Conservation (phyloP, 1,140 invertebrate genomes). For the Drosophila saltans region DNA sequence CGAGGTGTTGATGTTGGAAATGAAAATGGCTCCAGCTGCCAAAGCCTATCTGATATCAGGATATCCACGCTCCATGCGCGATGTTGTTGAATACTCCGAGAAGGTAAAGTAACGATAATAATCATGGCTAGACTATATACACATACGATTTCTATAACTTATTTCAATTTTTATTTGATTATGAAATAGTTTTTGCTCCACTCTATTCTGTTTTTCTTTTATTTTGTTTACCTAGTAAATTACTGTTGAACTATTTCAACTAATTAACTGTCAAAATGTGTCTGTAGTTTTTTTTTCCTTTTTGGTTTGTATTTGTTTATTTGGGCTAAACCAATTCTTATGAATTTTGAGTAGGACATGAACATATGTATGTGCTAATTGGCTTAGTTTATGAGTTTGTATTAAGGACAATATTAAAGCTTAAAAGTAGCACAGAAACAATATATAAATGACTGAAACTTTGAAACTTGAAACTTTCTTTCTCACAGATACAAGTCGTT, state of each 20-base stretch:
- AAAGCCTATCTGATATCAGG: constrained; percentile 97
- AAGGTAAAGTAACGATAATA: constrained; percentile 86
- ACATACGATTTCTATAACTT: constrained; percentile 1
- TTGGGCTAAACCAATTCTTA: constrained; percentile 50
- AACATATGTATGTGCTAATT: constrained; percentile 43
- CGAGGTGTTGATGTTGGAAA: constrained; percentile 95
- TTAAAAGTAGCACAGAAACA: not conserved
- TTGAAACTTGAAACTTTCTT: not conserved
- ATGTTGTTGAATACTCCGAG: constrained; percentile 94
- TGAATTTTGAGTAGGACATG: constrained; percentile 46
- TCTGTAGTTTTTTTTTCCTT: not conserved
- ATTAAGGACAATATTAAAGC: not conserved
- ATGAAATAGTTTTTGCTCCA: constrained; percentile 31
- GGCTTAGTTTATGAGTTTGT: constrained; percentile 10
- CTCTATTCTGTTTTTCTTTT: not conserved
- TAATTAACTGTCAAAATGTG: constrained; percentile 68
- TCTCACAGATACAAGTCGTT: constrained; percentile 91
- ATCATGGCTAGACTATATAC: not conserved
- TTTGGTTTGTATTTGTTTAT: constrained; percentile 44
- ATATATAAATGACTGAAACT: constrained; percentile 2
- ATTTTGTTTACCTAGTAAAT: constrained; percentile 55
- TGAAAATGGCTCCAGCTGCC: constrained; percentile 94
- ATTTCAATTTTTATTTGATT: constrained; percentile 32
- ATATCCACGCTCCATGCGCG: constrained; percentile 96
- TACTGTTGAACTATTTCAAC: constrained; percentile 62